Evolutionary conservation across 2,888 invertebrate genomes (phyloP), one percentile per base, ranked within the genome.

Genomic region (Andrena dorsata): DNA sequence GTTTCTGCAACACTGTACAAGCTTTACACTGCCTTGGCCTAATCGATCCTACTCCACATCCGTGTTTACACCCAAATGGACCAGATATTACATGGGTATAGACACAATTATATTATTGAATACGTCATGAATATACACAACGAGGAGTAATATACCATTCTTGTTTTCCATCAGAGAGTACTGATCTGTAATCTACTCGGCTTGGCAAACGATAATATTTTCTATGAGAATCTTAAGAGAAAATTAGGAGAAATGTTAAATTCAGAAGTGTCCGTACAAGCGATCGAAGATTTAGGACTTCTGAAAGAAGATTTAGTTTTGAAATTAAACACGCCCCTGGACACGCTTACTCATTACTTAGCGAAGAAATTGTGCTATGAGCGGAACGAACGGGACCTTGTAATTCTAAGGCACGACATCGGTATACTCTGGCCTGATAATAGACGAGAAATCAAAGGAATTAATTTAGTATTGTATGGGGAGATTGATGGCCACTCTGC

Each of bases 11-110:
- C 89, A 97, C 98, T 3, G 97, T 98, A 90, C 96, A 97, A 88
- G 97, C 97, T 0, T 95, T 99, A 92, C 97, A 98, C 92, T 95
- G 97, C 69, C 95, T 99, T 75, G 99, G 99, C 0, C 95, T 99
- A 0, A 96, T 99, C 65, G 98, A 98, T 92, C 96, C 97, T 0
- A 97, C 97, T 89, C 96, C 97, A 2, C 97, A 98, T 94, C 97
- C 99, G 0, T 96, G 96, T 89, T 95, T 99, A n/a, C 99, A 99
- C 93, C 97, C 97, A 0, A 97, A 97, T 92, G 99, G 99, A 60
- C 99, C 99, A 0, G 98, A 98, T 83, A 96, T 99, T 41, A 98
- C 99, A 10, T 99, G 99, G 99, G 97, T 98, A 94, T 41, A 16
- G 1, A 13, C 41, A 3, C 13, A 41, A 13, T 41, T 41, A 16